Percentiles rank a stretch among this genome's conserved stretches.
These are phyloP conservation scores for Scaptomyza flava DNA, from an alignment of 2,888 invertebrate genomes.

Conservation along the genomic window DNA sequence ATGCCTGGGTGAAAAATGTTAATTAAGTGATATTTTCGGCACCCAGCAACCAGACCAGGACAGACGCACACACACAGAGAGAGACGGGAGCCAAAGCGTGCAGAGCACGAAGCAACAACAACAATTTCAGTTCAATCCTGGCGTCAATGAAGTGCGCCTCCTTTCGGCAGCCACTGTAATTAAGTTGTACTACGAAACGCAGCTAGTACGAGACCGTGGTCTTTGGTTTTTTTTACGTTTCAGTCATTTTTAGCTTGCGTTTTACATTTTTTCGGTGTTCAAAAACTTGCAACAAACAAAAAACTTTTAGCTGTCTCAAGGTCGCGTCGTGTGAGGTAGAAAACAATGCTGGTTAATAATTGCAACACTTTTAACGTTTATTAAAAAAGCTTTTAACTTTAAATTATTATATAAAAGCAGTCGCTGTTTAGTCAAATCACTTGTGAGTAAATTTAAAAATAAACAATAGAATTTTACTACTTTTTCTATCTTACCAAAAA, in stretches of 20 bases:
- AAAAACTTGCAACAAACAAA: slow-evolving; percentile 38
- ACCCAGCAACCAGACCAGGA: slow-evolving; percentile 35
- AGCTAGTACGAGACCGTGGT: slow-evolving; percentile 35
- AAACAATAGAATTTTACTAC: not conserved
- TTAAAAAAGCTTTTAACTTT: too few relatives aligned
- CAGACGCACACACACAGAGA: not conserved
- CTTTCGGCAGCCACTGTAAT: slow-evolving; percentile 66
- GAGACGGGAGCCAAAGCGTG: not conserved
- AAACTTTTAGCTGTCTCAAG: slow-evolving; percentile 50
- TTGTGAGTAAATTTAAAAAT: too few relatives aligned
- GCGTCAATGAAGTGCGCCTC: slow-evolving; percentile 39
- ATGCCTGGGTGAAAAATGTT: slow-evolving; percentile 78
- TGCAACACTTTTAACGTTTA: too few relatives aligned
- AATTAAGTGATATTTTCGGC: slow-evolving; percentile 84
- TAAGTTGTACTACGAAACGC: slow-evolving; percentile 73
- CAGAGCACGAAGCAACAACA: not conserved
- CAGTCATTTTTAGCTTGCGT: slow-evolving; percentile 17
- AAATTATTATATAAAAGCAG: too few relatives aligned
- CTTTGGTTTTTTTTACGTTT: slow-evolving; percentile 16
- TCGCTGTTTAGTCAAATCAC: too few relatives aligned
- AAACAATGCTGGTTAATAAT: not conserved
- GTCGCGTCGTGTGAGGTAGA: slow-evolving; percentile 31
- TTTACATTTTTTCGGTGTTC: slow-evolving; percentile 24
- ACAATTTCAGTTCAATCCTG: slow-evolving; percentile 1
- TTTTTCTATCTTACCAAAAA: not conserved